A percentile compares a stretch with the other conserved stretches of the same genome.
Evolutionary conservation across 2,113 vertebrate species (phyloP).

Genomic region (Hirundichthys speculiger): DNA sequence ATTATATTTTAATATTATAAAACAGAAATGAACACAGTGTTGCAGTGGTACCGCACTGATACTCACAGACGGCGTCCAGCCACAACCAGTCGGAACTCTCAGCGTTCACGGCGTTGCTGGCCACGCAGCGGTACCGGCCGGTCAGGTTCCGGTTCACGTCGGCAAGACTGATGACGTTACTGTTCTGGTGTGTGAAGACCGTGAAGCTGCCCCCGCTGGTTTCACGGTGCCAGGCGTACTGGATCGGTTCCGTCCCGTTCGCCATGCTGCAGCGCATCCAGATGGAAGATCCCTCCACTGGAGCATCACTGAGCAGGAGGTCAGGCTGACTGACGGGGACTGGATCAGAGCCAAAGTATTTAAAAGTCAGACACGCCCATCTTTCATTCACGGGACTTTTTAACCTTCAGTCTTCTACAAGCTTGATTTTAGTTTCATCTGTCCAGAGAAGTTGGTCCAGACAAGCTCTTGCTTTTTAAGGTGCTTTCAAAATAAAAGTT

Average conservation of each 20-base stretch:
- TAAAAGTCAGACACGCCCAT: no score
- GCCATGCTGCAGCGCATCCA: conserved; percentile 80
- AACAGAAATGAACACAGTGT: not conserved
- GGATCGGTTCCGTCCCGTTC: conserved; percentile 86
- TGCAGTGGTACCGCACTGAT: no score
- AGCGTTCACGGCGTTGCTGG: conserved; percentile 83
- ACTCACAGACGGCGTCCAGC: conserved; percentile 91
- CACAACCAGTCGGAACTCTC: conserved; percentile 81
- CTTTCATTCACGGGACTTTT: no score
- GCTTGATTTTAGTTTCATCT: no score
- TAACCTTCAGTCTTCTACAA: no score
- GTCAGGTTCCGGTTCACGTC: conserved; percentile 82
- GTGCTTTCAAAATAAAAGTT: no score
- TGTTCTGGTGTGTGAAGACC: conserved; percentile 58
- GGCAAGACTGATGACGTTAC: conserved; percentile 71
- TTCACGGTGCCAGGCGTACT: conserved; percentile 84
- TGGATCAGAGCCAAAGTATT: no score
- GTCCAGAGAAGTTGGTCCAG: no score
- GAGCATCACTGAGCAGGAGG: conserved; percentile 79
- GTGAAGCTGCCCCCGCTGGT: conserved; percentile 51
- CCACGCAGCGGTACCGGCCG: conserved; percentile 87
- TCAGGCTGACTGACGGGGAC: conserved; percentile 87
- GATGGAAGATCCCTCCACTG: conserved; percentile 78
- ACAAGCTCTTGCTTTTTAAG: no score
- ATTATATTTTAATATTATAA: not conserved